A percentile compares a stretch with the other conserved stretches of the same genome.
Evolutionary conservation across 2,113 vertebrate species (phyloP).

Genomic region (Zootoca vivipara): DNA sequence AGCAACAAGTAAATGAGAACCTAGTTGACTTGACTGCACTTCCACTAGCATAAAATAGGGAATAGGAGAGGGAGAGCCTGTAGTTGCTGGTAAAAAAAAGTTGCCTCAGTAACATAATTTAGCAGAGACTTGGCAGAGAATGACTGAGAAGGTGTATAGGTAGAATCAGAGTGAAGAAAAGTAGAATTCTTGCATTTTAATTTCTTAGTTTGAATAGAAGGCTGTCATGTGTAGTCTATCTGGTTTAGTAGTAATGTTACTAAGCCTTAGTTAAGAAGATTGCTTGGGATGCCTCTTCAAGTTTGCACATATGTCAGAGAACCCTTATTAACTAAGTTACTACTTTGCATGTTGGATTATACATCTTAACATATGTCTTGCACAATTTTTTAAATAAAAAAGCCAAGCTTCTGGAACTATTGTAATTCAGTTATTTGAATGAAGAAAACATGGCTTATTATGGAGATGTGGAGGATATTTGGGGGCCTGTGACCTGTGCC

Average conservation of each 20-base stretch:
- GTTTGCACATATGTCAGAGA: not conserved
- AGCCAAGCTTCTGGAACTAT: not conserved
- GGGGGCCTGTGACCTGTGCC: not conserved
- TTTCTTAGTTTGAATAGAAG: not conserved
- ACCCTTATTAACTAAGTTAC: not conserved
- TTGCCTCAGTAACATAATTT: constrained; percentile 26
- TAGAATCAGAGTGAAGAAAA: not conserved
- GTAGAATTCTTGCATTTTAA: not conserved
- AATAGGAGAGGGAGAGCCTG: not conserved
- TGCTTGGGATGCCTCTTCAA: not conserved
- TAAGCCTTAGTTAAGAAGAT: not conserved
- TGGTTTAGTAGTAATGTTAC: not conserved
- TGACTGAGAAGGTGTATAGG: not conserved
- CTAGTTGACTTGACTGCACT: constrained; percentile 9
- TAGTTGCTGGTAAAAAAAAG: not conserved
- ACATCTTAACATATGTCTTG: not conserved
- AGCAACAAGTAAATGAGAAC: not conserved
- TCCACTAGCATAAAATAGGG: constrained; percentile 14
- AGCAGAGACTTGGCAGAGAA: constrained; percentile 4
- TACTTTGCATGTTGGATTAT: not conserved
- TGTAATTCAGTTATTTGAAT: not conserved
- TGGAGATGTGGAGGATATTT: not conserved
- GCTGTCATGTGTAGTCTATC: not conserved
- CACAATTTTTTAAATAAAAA: constrained; percentile 1
- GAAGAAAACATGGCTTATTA: not conserved